Evolutionary conservation across 2,888 invertebrate species (phyloP).

Genomic region (Machimus atricapillus): DNA sequence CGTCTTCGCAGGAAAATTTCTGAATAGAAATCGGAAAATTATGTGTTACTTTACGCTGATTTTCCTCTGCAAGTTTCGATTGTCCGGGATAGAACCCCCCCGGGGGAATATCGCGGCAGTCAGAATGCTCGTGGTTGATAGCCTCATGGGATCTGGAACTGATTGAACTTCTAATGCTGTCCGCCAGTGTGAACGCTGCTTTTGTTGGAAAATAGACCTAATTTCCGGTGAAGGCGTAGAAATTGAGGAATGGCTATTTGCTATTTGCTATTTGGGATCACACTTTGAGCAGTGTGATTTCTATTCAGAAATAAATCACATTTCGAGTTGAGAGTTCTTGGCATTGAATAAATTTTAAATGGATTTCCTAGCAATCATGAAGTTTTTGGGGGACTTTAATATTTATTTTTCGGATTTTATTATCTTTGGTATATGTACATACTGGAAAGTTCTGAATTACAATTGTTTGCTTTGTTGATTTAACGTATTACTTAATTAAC

Average conservation of each 20-base stretch:
- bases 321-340: neutral
- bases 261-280: neutral
- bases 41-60: neutral
- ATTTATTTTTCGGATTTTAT: no score
- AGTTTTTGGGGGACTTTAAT: neutral
- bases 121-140: neutral
- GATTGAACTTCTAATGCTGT: neutral
- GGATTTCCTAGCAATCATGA: neutral
- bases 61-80: neutral
- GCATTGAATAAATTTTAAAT: neutral
- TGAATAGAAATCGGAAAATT: neutral
- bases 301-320: neutral
- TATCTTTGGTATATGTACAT: no score
- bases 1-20: neutral
- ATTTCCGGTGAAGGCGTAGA: neutral
- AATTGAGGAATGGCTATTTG: neutral
- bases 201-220: neutral
- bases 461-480: no score
- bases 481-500: no score
- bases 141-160: neutral
- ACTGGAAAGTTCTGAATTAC: no score
- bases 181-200: neutral
- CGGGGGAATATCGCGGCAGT: neutral
- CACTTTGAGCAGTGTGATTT: neutral
- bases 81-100: neutral